Evolutionary conservation across 2,113 vertebrate genomes (phyloP).

Genomic region (Lagopus muta): DNA sequence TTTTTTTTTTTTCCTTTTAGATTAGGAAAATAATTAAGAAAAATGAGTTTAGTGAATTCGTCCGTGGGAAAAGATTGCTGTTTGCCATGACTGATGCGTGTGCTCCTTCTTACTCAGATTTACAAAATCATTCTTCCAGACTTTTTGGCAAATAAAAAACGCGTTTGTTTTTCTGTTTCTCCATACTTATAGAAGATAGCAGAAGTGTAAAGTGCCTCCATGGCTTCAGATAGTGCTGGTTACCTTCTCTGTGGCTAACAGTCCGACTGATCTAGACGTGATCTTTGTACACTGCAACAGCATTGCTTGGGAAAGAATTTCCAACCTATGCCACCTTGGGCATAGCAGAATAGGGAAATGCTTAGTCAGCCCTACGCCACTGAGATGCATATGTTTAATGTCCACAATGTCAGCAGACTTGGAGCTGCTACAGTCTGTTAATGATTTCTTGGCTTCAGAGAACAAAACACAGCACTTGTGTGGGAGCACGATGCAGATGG

Average conservation of each 20-base stretch:
- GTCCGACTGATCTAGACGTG: neutral
- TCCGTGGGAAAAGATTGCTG: neutral
- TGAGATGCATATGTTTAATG: rapidly evolving
- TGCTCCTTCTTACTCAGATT: neutral
- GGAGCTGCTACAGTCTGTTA: neutral
- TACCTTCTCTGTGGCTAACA: neutral
- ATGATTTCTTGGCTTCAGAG: slow-evolving; percentile 5
- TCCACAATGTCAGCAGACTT: neutral
- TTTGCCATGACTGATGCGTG: neutral
- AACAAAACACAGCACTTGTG: neutral
- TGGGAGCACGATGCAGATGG: neutral
- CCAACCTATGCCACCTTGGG: neutral
- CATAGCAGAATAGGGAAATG: neutral
- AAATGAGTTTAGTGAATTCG: neutral
- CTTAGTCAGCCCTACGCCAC: neutral
- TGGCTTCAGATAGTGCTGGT: neutral
- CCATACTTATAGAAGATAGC: neutral
- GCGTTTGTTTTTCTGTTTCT: neutral
- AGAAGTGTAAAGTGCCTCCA: neutral
- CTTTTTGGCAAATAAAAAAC: neutral
- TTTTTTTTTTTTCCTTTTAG: neutral
- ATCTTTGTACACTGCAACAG: neutral
- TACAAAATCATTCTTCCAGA: neutral
- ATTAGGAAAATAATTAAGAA: neutral
- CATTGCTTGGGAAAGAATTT: neutral